Percentiles rank a stretch among this genome's conserved stretches.
phyloP scores from a whole-genome alignment of 2,888 invertebrate species.

The Zaprionus lineosus region DNA sequence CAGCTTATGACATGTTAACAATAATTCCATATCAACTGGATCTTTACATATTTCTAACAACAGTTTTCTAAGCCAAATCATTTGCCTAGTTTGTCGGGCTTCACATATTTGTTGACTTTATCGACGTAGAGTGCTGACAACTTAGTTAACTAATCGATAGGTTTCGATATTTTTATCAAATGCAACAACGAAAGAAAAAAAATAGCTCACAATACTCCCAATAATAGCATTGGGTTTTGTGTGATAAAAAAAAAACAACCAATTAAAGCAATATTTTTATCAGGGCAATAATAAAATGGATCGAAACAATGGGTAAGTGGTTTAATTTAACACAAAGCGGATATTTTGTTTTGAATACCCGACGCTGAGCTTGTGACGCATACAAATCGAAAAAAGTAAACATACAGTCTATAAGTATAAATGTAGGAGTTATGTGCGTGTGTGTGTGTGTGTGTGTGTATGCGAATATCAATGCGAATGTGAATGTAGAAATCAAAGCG shows the following conservation, averaged over 20 bases:
- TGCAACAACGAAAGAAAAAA: slow-evolving; percentile 52
- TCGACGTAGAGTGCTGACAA: no score
- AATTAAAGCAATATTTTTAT: slow-evolving; percentile 35
- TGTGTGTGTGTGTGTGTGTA: slow-evolving; percentile 2
- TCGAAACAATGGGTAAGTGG: slow-evolving; percentile 80
- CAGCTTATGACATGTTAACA: no score
- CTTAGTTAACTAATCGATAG: slow-evolving; percentile 25
- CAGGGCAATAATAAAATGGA: slow-evolving; percentile 68
- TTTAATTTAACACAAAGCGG: background rate
- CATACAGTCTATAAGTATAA: slow-evolving; percentile 19
- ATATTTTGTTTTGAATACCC: slow-evolving; percentile 7
- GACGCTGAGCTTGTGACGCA: slow-evolving; percentile 37
- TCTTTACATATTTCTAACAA: no score
- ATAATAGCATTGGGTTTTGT: slow-evolving; percentile 52
- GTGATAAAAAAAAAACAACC: slow-evolving; percentile 60
- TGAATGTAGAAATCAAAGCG: slow-evolving; percentile 14
- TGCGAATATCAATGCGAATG: background rate
- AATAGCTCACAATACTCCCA: slow-evolving; percentile 51
- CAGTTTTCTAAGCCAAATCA: no score
- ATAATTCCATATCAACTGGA: no score
- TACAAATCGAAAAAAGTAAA: slow-evolving; percentile 50
- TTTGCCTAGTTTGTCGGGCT: no score
- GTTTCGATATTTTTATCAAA: slow-evolving; percentile 32
- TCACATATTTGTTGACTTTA: no score
- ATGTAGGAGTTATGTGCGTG: slow-evolving; percentile 8